phyloP scores from a whole-genome alignment of 2,113 vertebrate species.

The Xenus cinereus region DNA sequence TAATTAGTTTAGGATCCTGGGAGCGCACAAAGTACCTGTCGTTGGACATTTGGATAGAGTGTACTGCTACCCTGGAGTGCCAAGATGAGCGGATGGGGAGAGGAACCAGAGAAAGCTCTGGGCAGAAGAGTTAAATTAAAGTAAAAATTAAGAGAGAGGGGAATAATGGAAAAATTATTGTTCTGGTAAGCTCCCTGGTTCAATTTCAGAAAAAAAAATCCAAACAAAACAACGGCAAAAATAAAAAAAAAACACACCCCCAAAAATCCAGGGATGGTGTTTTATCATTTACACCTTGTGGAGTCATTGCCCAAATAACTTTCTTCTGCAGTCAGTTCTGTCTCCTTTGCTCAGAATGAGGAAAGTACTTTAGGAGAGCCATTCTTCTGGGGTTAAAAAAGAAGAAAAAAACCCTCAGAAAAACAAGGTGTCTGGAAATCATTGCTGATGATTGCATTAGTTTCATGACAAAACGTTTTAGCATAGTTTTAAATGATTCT shows the following conservation, averaged over 20 bases:
- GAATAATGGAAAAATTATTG: rapidly evolving
- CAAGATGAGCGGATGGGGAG: background rate
- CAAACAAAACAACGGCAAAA: background rate
- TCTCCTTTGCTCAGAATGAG: background rate
- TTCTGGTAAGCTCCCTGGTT: background rate
- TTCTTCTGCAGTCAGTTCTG: background rate
- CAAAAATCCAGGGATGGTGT: background rate
- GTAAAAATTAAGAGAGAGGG: rapidly evolving
- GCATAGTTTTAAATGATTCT: background rate
- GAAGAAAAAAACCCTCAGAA: background rate
- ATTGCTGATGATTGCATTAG: background rate
- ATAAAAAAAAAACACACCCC: background rate
- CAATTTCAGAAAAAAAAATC: background rate
- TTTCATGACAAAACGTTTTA: background rate
- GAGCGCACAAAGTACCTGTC: background rate
- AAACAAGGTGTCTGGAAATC: background rate
- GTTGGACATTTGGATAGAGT: background rate
- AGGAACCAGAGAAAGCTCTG: background rate
- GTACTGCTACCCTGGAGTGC: background rate
- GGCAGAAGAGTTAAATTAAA: background rate
- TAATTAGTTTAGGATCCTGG: background rate
- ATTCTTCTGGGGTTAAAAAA: background rate
- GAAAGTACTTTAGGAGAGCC: background rate
- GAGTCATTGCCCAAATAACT: background rate
- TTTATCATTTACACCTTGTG: background rate